Percentiles rank a stretch among this genome's conserved stretches.
Conservation (phyloP, 2,113 vertebrate genomes). For the Limnothrissa miodon region DNA sequence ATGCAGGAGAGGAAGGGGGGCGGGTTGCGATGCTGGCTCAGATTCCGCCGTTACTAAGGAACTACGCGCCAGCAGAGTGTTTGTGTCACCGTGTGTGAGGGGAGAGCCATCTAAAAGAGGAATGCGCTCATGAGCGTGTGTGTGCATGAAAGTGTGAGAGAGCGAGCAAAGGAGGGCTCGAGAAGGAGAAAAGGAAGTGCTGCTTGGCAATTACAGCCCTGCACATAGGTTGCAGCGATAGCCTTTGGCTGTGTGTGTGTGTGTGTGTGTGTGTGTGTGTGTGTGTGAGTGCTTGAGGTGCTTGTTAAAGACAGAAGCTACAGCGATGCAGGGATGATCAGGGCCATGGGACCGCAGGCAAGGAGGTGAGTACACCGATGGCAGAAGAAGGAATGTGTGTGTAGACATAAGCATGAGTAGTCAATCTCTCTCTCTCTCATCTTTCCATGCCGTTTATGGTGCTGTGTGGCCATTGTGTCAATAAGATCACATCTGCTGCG, state of each 20-base stretch:
- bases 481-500: not conserved
- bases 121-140: conserved; percentile 21
- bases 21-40: conserved; percentile 54
- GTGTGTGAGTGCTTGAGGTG: not conserved
- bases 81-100: conserved; percentile 29
- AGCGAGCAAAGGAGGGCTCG: not conserved
- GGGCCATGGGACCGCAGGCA: conserved; percentile 48
- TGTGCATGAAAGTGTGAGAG: not conserved
- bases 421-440: not conserved
- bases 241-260: not conserved
- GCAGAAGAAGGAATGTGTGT: not conserved
- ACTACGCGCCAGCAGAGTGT: conserved; percentile 44
- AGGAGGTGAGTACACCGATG: conserved; percentile 59
- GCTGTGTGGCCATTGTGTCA: not conserved
- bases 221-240: not conserved
- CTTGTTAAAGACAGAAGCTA: conserved; percentile 33
- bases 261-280: not conserved
- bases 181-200: not conserved
- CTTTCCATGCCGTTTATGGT: not conserved
- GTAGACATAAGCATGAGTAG: not conserved
- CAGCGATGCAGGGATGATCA: conserved; percentile 55
- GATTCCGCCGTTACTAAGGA: conserved; percentile 69
- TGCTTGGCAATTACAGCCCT: not conserved
- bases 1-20: conserved; percentile 22
- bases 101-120: not conserved